phyloP scores from a whole-genome alignment of 2,113 vertebrate species.

The Bambusicola thoracicus region DNA sequence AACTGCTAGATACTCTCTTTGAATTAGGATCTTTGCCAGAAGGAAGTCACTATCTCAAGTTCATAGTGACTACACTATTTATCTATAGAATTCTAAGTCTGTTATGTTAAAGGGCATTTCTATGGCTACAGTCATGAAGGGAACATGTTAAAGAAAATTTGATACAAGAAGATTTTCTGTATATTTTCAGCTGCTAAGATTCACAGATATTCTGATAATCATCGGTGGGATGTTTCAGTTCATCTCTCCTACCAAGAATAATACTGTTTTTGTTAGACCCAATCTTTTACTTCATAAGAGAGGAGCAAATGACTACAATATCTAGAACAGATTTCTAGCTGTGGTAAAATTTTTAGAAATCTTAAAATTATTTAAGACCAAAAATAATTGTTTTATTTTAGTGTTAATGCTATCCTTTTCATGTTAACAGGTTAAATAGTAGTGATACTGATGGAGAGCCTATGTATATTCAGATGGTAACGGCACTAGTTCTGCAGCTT shows the following conservation, averaged over 20 bases:
- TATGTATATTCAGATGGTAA: conserved; percentile 99
- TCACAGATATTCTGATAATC: background rate
- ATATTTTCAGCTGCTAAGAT: background rate
- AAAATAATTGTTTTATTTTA: background rate
- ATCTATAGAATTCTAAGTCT: background rate
- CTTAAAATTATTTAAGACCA: background rate
- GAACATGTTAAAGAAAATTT: background rate
- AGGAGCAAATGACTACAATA: background rate
- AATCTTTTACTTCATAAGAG: background rate
- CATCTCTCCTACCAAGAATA: background rate
- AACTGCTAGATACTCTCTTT: background rate
- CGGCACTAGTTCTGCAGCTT: conserved; percentile 94
- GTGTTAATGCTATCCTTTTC: background rate
- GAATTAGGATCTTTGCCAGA: background rate
- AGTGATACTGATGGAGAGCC: conserved; percentile 95
- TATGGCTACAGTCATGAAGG: background rate
- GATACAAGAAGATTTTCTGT: background rate
- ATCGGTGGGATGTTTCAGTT: background rate
- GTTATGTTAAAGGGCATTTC: background rate
- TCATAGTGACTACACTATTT: background rate
- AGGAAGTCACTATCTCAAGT: background rate
- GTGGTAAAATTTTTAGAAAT: background rate
- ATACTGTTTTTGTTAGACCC: background rate
- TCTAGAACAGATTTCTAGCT: background rate
- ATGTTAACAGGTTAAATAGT: conserved; percentile 89